Base-by-base conservation (phyloP, 2,113 vertebrate species). In the Aleadryas rufinucha region DNA sequence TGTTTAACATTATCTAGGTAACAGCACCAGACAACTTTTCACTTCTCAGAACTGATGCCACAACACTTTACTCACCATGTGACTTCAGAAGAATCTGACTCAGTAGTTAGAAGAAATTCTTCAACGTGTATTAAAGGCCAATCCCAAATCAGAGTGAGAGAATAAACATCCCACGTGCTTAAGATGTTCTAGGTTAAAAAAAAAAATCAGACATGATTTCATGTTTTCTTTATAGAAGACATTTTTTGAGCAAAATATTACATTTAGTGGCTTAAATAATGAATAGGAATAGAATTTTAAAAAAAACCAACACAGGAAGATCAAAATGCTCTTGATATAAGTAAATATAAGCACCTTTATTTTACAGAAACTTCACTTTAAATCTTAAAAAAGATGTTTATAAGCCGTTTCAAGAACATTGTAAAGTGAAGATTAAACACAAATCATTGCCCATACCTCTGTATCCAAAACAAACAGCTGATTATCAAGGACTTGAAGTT, bases 41-140 rank as follows among this genome's bases (percentile, higher is more conserved):
- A 16, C 28, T 77, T 42, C 33, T 39, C 76, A 52, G 28, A 68
- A 50, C 0, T 39, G 28, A 9, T 57, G 45, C 23, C 75, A 0
- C 6, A 26, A 52, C 1, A 5, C 20, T 72, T 33, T 35, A 97
- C 96, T 85, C 98, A 99, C 99, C 94, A 92, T 2, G 97, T 90
- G 49, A 98, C 95, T 65, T 98, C 98, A 26, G 98, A 97, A n/a
- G 98, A 98, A 66, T 98, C 98, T 37, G 98, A 98, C 89, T 99
- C 99, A 4, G 98, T 98, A 50, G 98, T 99, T 30, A 99, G 98
- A 89, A 99, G 98, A 97, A 99, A 99, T 77, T 99, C 99, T 53
- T 99, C 98, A 53, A 99, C 85, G 13, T 52, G 63, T 54, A 98
- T 88, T 61, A 97, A 98, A 18, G 98, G 98, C 98, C 99, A 99